Base-by-base conservation (phyloP, 1,140 invertebrate species). In the Camponotus vicinus region DNA sequence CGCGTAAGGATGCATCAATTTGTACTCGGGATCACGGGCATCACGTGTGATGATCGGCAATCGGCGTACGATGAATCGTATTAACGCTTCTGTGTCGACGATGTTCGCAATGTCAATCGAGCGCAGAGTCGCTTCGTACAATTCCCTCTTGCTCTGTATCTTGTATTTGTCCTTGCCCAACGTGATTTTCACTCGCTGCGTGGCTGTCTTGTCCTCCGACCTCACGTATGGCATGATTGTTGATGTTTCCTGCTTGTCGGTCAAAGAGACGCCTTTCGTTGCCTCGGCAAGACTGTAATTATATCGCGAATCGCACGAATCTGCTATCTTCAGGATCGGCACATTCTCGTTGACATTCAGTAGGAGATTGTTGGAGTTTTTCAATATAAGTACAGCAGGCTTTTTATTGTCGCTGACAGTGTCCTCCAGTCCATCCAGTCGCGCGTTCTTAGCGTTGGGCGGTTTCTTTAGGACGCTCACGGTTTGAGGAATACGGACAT, bases 1-100 rank as follows among this genome's bases (percentile, higher is more conserved):
- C 66, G 94, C 93, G 82, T 96, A 96, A 42, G 95, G 95, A 94
- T 96, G 95, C 3, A 95, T 34, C 11, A 64, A 90, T 86, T 91
- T 94, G 79, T 95, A 95, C 67, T 94, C 90, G 21, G 91, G 80
- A 89, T 95, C 93, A 4, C 64, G 76, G 5, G 93, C 94, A 13
- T 94, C 84, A 61, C 79, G 34, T 18, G 93, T 93, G n/a, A 95
- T 86, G 3, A 95, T 84, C 13, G 95, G 94, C 32, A 95, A 85
- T 86, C 92, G 90, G 21, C 91, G 86, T 11, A 94, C 70, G 63
- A 95, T 91, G 34, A 93, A 94, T 88, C 94, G 93, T 40, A 95
- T 82, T 37, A 94, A 27, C 45, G 82, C 88, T 8, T 92, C 85
- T 18, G 88, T 85, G 8, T 93, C 88, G 11, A 8, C 34, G 52